Conservation (phyloP, 2,113 vertebrate genomes). For the Dicentrarchus labrax region DNA sequence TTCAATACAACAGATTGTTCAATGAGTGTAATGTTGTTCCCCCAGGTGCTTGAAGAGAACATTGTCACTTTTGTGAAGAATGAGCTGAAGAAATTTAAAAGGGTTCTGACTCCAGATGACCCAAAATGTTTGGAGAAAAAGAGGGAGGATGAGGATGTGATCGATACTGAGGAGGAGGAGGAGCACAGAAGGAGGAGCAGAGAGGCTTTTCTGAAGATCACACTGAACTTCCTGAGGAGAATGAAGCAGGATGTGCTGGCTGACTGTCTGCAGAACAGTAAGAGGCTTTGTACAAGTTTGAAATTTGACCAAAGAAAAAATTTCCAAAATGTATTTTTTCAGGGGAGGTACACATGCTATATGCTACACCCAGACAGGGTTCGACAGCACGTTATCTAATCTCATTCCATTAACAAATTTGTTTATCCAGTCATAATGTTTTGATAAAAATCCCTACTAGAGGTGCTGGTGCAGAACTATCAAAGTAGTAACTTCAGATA, state of each 20-base stretch:
- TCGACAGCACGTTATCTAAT: too few relatives aligned
- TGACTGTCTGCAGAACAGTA: slow-evolving; percentile 27
- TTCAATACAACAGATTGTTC: too few relatives aligned
- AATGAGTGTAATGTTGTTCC: neutral
- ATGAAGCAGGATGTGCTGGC: slow-evolving; percentile 21
- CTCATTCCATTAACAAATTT: too few relatives aligned
- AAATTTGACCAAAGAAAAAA: too few relatives aligned
- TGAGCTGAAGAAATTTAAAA: slow-evolving; percentile 26
- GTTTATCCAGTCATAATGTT: too few relatives aligned
- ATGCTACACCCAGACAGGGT: too few relatives aligned
- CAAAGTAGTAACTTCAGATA: too few relatives aligned
- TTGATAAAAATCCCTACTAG: too few relatives aligned
- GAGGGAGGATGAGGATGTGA: neutral
- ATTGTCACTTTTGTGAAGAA: slow-evolving; percentile 6
- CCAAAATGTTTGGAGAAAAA: neutral
- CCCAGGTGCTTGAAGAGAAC: slow-evolving; percentile 12
- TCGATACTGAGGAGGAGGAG: neutral
- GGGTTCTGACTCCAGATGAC: neutral
- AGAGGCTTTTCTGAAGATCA: slow-evolving; percentile 21
- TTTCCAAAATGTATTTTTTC: too few relatives aligned
- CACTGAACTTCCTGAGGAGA: slow-evolving; percentile 16
- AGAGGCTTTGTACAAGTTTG: neutral
- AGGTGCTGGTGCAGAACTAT: too few relatives aligned
- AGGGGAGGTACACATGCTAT: too few relatives aligned
- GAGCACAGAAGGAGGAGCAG: neutral